Percentiles rank a stretch among this genome's conserved stretches.
These are phyloP conservation scores for Parascotia fuliginaria DNA, from an alignment of 2,888 invertebrate genomes.

Conservation along the genomic window DNA sequence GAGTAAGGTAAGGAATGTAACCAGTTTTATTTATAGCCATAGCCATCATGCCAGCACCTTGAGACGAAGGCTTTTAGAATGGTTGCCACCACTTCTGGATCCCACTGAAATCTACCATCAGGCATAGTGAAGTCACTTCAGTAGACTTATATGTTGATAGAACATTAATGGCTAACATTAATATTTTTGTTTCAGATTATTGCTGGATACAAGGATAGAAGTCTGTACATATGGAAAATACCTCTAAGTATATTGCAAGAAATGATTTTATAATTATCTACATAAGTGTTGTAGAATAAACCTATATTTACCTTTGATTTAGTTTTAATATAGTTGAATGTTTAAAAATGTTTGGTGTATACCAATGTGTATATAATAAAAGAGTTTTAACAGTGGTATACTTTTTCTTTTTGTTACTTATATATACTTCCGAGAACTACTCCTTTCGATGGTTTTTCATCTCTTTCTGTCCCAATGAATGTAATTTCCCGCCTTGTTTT, in stretches of 20 bases:
- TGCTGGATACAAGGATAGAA: conserved; percentile 89
- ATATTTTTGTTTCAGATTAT: conserved; percentile 84
- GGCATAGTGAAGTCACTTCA: no score
- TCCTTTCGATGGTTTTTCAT: no score
- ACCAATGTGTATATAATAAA: conserved; percentile 44
- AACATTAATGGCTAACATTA: no score
- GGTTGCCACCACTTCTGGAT: no score
- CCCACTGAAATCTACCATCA: no score
- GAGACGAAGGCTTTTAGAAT: no score
- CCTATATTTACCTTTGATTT: conserved; percentile 44
- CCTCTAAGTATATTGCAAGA: conserved; percentile 80
- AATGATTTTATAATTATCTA: conserved; percentile 74
- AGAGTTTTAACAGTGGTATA: conserved; percentile 13
- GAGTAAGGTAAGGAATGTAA: conserved; percentile 44
- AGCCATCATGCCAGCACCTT: no score
- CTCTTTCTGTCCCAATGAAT: no score
- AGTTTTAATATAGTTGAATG: conserved; percentile 40
- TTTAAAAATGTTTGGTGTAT: conserved; percentile 43
- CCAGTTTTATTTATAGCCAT: background rate
- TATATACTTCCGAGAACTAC: no score
- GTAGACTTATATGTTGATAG: no score
- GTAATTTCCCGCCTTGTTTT: no score
- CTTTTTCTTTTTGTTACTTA: background rate
- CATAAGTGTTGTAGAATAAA: conserved; percentile 51
- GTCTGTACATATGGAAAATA: conserved; percentile 88